Base-by-base conservation (phyloP, 2,113 vertebrate genomes). In the Vulpes vulpes region DNA sequence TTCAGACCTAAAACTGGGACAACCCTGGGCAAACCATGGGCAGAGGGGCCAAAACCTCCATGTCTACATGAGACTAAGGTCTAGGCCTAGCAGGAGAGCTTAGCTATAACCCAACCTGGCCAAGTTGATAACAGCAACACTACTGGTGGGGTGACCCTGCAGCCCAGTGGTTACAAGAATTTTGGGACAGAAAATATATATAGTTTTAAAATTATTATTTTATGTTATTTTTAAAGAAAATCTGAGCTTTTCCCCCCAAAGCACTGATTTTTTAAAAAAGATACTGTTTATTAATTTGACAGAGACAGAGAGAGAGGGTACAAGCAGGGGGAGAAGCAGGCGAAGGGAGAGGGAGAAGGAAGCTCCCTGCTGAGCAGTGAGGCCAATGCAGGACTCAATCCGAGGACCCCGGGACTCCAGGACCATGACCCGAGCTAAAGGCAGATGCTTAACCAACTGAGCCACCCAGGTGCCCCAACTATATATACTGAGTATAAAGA, bases 81-180 rank as follows among this genome's bases (percentile, higher is more conserved):
- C 25, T 22, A 86, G 38, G 22, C 12, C n/a, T 57, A 80, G 19
- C 53, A 89, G 51, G 60, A 91, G 38, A 64, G 14, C 38, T 93
- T 78, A 65, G 30, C 15, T 84, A 23, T 65, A 92, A 78, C 35
- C 17, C 30, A 93, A 78, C 35, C 17, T 23, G 90, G 15, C 23
- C 94, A 78, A 64, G 38, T 27, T 51, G 69, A 53, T 97, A 76
- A 62, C 12, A 67, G 57, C 23, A 89, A 38, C 20, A 60, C 64
- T 62, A 38, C 19, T 57, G 20, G 60, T 62, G 62, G 64, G 23
- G 19, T 86, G 86, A 67, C 49, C 60, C 10, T n/a, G 23, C 30
- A 79, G 43, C 8, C 83, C 89, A 53, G 43, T 84, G 23, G 7
- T 80, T 96, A 6, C 94, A 82, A 96, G 81, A 82, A 90, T 90